Conservation (phyloP, 2,797 vertebrate species). For the Micromesistius poutassou region DNA sequence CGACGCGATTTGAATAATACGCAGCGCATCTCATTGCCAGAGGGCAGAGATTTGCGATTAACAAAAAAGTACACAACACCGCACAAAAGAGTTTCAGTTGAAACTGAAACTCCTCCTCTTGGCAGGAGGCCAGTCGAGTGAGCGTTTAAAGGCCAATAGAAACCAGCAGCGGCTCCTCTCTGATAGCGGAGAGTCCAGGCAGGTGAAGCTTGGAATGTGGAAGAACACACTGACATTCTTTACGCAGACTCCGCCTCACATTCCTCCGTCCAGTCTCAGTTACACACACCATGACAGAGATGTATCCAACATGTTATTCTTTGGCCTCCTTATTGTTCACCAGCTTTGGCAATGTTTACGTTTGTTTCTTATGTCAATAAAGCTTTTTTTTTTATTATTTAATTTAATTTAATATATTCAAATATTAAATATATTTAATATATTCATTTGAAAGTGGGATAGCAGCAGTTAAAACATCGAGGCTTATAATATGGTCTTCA, state of each 20-base stretch:
- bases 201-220: constrained; percentile 52
- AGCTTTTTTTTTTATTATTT: too few species aligned
- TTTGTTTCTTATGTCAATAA: too few species aligned
- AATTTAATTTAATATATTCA: not conserved
- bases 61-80: not conserved
- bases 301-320: too few species aligned
- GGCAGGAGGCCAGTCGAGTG: not conserved
- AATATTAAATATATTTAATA: too few species aligned
- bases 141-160: not conserved
- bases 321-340: too few species aligned
- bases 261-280: constrained; percentile 16
- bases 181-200: constrained; percentile 9
- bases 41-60: not conserved
- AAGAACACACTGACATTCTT: constrained; percentile 59
- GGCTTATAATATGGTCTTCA: not conserved
- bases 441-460: not conserved
- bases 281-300: not conserved
- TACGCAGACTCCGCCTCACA: constrained; percentile 38
- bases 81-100: constrained; percentile 4
- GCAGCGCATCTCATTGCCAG: not conserved
- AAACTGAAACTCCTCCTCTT: not conserved
- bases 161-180: not conserved
- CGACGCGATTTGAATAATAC: not conserved
- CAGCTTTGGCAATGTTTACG: too few species aligned
- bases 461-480: not conserved